Base-by-base conservation (phyloP, 2,888 invertebrate genomes). In the Euclidia mi region DNA sequence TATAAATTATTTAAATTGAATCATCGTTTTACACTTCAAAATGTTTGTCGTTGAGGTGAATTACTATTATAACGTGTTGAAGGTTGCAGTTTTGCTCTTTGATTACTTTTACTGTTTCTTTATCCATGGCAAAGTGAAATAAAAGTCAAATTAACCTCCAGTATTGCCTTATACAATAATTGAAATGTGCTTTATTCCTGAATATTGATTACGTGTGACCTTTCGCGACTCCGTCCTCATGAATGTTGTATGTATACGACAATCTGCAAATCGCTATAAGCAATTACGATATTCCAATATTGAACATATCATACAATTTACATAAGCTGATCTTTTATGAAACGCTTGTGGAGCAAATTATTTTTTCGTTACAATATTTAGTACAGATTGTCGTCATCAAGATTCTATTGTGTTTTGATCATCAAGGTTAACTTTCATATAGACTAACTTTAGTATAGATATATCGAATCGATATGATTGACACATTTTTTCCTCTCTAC, bases 1-100 rank as follows among this genome's bases (percentile, higher is more conserved):
- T 62, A 72, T 74, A 70, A 62, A 72, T 72, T 72, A 75, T 71
- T 71, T 58, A 63, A 74, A 63, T 68, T 60, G 56, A 73, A 75
- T 71, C 62, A 71, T 71, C 62, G 61, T 57, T 67, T 66, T 52
- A 49, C 40, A 50, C 74, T 57, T 70, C 66, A 56, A 63, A 71
- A 71, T 74, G 66, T 71, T 65, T 60, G 45, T 40, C 56, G 12
- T n/a, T 55, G 42, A 61, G 46, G 56, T 61, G 31, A 40, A 29
- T 11, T 44, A 38, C 14, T 43, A 12, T 43, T 31, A 25, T 38
- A 48, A 2, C 7, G 12, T 37, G n/a, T 20, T 44, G 17, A 38
- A 43, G 31, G 37, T 43, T 43, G 25, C 15, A 12, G 15, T 9
- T 48, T 31, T 18, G 31, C n/a, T 1, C 15, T 34, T 40, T 25